phyloP scores from a whole-genome alignment of 2,113 vertebrate species.

The Coryphaenoides rupestris region DNA sequence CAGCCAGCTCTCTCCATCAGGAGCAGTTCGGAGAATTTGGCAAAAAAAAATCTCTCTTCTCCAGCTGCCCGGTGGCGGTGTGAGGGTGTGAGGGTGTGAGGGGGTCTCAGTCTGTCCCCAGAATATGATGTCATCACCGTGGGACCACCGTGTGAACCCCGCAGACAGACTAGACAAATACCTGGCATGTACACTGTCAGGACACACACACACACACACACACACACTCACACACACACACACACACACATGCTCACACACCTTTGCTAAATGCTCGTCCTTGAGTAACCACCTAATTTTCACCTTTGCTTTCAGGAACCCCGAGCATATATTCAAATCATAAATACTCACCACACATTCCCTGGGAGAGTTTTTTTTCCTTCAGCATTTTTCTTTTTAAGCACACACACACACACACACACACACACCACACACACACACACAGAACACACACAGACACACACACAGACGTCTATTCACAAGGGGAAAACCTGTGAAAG shows the following conservation, averaged over 20 bases:
- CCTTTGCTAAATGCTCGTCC: too few species aligned
- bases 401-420: conserved; percentile 4
- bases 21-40: too few species aligned
- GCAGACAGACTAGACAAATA: conserved; percentile 19
- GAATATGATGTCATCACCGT: too few species aligned
- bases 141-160: conserved; percentile 55
- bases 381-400: not conserved
- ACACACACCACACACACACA: conserved; percentile 42
- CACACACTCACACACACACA: conserved; percentile 9
- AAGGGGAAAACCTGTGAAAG: too few species aligned
- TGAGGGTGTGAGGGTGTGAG: too few species aligned
- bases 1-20: not conserved
- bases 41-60: too few species aligned
- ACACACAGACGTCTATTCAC: conserved; percentile 32
- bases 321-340: conserved; percentile 1
- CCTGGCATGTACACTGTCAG: too few species aligned
- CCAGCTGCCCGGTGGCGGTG: too few species aligned
- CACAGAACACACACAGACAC: conserved; percentile 38
- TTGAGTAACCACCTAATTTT: not conserved
- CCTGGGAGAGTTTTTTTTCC: too few species aligned
- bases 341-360: conserved; percentile 14
- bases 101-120: too few species aligned
- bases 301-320: conserved; percentile 10
- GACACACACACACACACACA: conserved; percentile 3
- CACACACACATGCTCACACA: not conserved